Evolutionary conservation across 2,888 invertebrate genomes (phyloP).

Genomic region (Dryocosmus kuriphilus): DNA sequence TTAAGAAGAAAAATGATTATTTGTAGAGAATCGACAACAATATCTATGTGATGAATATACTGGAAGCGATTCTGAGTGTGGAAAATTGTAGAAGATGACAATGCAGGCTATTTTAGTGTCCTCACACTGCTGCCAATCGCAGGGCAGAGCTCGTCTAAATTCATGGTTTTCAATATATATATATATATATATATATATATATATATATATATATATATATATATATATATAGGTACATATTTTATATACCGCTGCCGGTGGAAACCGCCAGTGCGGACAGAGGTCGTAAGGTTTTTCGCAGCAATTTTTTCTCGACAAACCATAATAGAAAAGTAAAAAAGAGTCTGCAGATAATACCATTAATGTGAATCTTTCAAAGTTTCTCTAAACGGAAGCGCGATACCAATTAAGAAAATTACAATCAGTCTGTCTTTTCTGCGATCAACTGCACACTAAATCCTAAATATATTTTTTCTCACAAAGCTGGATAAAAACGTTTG

Average conservation of each 20-base stretch:
- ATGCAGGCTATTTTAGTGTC: constrained; percentile 21
- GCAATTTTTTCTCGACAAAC: not conserved
- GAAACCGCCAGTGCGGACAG: not conserved
- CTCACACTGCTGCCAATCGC: not conserved
- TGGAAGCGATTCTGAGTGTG: constrained; percentile 6
- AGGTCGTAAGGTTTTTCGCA: not conserved
- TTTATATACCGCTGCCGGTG: not conserved
- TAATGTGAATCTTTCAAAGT: too few relatives aligned
- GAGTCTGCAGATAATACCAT: not conserved
- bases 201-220: not conserved
- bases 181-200: not conserved
- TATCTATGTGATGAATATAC: constrained; percentile 9
- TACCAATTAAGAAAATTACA: not conserved
- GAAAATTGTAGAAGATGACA: constrained; percentile 26
- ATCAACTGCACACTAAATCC: not conserved
- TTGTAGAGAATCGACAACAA: not conserved
- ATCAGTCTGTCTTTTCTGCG: not conserved
- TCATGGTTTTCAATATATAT: not conserved
- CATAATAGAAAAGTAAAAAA: not conserved
- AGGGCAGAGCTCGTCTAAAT: not conserved
- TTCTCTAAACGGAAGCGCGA: too few relatives aligned
- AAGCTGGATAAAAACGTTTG: not conserved
- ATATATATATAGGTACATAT: not conserved
- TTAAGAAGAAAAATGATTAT: not conserved
- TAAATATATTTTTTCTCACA: not conserved